These are phyloP conservation scores for Morelia viridis DNA, from an alignment of 2,797 vertebrate genomes.

Conservation along the genomic window DNA sequence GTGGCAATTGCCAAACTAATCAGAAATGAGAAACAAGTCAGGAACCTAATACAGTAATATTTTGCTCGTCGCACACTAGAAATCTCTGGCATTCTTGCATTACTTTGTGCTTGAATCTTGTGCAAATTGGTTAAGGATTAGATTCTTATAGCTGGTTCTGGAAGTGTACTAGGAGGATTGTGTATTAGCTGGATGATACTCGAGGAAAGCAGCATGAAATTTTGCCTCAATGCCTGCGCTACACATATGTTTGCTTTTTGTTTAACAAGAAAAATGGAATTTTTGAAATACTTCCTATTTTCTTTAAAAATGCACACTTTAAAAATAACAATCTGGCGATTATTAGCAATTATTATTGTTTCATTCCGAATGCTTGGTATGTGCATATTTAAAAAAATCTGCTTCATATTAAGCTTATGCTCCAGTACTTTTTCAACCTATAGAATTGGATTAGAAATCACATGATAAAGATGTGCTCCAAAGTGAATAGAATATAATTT, in stretches of 20 bases:
- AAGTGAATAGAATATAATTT: not conserved
- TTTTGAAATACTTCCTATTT: not conserved
- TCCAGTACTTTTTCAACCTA: not conserved
- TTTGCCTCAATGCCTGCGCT: not conserved
- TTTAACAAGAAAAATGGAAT: not conserved
- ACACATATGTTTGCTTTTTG: not conserved
- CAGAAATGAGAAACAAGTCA: not conserved
- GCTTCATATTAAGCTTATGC: not conserved
- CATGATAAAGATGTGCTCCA: not conserved
- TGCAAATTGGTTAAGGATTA: not conserved
- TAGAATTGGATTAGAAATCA: conserved; percentile 15
- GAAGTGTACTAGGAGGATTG: not conserved
- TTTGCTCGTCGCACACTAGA: not conserved
- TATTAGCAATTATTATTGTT: not conserved
- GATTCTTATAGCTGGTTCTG: not conserved
- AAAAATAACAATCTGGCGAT: not conserved
- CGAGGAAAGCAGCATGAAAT: not conserved
- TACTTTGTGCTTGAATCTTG: not conserved
- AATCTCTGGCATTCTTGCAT: not conserved
- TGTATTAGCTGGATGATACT: not conserved
- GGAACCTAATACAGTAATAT: not conserved
- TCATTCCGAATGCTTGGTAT: not conserved
- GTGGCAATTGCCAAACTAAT: not conserved
- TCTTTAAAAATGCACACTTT: not conserved
- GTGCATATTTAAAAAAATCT: not conserved